Evolutionary conservation across 2,888 invertebrate species (phyloP), one percentile per base, ranked within the genome.

Genomic region (Timema podura): DNA sequence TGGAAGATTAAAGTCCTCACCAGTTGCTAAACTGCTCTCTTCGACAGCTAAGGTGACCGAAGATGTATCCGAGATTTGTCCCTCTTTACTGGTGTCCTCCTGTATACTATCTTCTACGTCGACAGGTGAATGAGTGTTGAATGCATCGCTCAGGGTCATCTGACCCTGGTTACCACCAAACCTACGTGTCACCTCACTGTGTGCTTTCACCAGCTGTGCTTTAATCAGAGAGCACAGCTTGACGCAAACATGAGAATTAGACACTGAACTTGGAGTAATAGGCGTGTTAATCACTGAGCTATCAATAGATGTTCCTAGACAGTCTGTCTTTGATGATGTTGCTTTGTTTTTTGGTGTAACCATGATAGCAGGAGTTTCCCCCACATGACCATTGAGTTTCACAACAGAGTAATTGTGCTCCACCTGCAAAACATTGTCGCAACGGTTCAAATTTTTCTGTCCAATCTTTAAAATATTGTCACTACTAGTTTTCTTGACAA

Each of bases 141-240:
- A 61, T 13, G 74, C 75, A 66, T 75, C 75, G 65, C 75, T 76
- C 11, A 76, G 72, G 46, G 76, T 76, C 76, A 77, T 76, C 30
- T 69, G 67, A 13, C 68, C 70, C 51, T 72, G 72, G 64, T 72
- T 70, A 13, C 73, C 73, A 57, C 73, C 71, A 65, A 73, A 76
- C 73, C 76, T 75, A 61, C 76, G 73, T 47, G 89, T 89, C 68
- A 92, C 89, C 81, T 92, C 91, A 0, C 90, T 88, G 76, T 92
- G 91, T 5, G 92, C 92, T 75, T 92, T 87, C 68, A 91, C 86
- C 75, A 95, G 85, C 76, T 93, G 92, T 57, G 88, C 85, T 81
- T 92, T 91, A 68, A 94, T 88, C 74, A 93, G 85, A 0, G 91
- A 88, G 79, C 92, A 90, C 11, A 94, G 85, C 77, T 91, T 90